Evolutionary conservation across 2,113 vertebrate species (phyloP).

Genomic region (Pluvianellus socialis): DNA sequence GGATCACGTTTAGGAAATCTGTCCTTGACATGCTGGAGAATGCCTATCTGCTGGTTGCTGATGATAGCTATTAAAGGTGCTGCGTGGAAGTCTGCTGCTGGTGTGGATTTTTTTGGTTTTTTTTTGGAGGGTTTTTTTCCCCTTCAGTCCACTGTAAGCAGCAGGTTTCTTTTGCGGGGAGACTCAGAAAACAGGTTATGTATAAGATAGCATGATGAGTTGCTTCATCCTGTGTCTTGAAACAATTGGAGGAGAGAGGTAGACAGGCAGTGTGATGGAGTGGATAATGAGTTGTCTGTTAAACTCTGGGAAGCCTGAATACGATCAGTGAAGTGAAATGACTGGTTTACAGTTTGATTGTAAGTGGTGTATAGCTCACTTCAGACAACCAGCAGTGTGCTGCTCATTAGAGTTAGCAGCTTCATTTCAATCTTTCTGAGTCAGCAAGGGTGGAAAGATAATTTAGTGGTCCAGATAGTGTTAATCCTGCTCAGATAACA

Average conservation of each 20-base stretch:
- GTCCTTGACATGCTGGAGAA: neutral
- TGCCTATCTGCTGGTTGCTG: neutral
- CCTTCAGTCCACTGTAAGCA: neutral
- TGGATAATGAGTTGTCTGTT: constrained; percentile 50
- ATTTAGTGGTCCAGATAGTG: neutral
- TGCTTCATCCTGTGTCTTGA: constrained; percentile 6
- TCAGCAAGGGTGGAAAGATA: neutral
- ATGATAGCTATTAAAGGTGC: neutral
- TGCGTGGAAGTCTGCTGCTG: neutral
- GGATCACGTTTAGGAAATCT: neutral
- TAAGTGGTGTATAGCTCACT: neutral
- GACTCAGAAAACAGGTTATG: neutral
- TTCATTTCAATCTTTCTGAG: constrained; percentile 12
- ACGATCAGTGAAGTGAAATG: constrained; percentile 42
- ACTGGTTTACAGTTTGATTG: neutral
- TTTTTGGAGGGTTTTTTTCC: neutral
- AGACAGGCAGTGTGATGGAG: constrained; percentile 19
- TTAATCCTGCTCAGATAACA: neutral
- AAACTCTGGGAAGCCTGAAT: constrained; percentile 6
- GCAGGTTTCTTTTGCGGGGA: neutral
- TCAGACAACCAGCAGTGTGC: neutral
- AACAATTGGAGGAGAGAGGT: neutral
- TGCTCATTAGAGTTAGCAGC: constrained; percentile 22
- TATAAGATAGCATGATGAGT: neutral
- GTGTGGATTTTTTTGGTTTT: neutral